Evolutionary conservation across 2,888 invertebrate species (phyloP), one percentile per base, ranked within the genome.

Genomic region (Notocelia uddmanniana): DNA sequence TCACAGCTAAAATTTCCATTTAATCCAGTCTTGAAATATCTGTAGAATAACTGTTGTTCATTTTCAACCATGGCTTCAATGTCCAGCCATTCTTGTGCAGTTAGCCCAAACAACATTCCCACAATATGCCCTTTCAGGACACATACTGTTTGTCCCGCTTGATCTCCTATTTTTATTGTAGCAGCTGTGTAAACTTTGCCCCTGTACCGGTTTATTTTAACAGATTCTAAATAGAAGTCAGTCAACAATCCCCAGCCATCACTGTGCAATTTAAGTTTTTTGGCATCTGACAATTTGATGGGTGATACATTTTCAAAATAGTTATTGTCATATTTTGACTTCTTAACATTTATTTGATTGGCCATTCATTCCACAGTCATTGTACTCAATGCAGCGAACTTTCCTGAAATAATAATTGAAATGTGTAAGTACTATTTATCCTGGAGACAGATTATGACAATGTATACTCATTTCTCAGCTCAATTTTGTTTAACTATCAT

Each of bases 1-100:
- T 92, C 90, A 75, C 77, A 82, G 41, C 77, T 79, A 75, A 88
- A 91, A 64, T 76, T 85, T 73, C 80, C 84, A 67, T 84, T 86
- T 2, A 94, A 71, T 5, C 94, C 94, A 76, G 88, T 80, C 80
- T 89, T 92, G 76, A 93, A 94, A 76, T 89, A 86, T 80, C 94
- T 88, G 74, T 92, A 94, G 79, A 90, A 94, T 11, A 94, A 74
- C 77, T 94, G 92, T n/a, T 88, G 84, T 34, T 78, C 81, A 70
- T 76, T 74, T 55, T 74, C 77, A 76, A 90, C 89, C 69, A 93
- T 76, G 45, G 82, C 81, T 81, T 94, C 92, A 37, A 92, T 82
- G 62, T 89, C 84, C 21, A 76, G 76, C 94, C 94, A 94, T 79
- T 93, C 87, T 68, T 84, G 75, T 26, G 73, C 54, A 23, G 87